Percentiles rank a stretch among this genome's conserved stretches.
Conservation (phyloP, 2,888 invertebrate species). For the Globia sparganii region DNA sequence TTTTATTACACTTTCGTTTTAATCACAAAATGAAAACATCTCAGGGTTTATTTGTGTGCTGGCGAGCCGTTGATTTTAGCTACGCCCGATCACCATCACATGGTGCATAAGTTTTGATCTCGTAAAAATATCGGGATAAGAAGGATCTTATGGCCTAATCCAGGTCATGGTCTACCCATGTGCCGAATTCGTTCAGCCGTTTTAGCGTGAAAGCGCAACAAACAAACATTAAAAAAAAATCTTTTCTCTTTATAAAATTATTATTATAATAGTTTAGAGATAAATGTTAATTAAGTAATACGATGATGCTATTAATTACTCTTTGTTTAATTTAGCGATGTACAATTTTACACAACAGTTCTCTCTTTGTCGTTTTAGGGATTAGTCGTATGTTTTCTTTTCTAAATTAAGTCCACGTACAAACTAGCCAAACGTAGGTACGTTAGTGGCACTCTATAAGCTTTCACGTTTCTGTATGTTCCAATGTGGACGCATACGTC, state of each 20-base stretch:
- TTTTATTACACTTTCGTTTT: neutral
- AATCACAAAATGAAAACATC: neutral
- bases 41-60: neutral
- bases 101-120: neutral
- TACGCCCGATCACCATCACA: neutral
- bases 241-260: neutral
- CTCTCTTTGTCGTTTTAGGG: neutral
- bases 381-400: neutral
- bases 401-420: neutral
- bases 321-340: neutral
- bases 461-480: neutral
- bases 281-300: neutral
- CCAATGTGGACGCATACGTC: neutral
- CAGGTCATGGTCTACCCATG: neutral
- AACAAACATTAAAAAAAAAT: too few relatives aligned
- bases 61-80: neutral
- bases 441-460: neutral
- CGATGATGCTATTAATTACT: neutral
- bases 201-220: neutral
- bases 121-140: neutral
- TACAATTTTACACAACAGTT: too few relatives aligned
- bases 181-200: neutral
- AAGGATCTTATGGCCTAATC: neutral
- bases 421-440: neutral
- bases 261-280: too few relatives aligned